Percentiles rank a stretch among this genome's conserved stretches.
Evolutionary conservation across 1,140 invertebrate genomes (phyloP).

Genomic region (Papilio polyxenes): DNA sequence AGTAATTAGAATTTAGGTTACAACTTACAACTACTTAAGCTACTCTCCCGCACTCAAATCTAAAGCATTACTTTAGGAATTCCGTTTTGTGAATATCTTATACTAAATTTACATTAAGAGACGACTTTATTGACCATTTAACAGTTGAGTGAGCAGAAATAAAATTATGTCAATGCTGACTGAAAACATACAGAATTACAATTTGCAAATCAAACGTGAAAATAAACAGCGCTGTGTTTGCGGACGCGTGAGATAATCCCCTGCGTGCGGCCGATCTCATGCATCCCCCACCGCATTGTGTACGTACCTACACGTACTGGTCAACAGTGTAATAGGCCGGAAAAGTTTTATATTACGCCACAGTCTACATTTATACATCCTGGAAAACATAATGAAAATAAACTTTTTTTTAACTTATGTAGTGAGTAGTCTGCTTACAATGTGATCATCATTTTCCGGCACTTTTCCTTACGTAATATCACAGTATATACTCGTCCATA

Average conservation of each 20-base stretch:
- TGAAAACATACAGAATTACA: neutral
- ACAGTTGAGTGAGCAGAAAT: neutral
- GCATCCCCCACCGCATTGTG: neutral
- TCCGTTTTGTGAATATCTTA: no score
- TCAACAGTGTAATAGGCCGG: neutral
- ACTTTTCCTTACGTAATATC: no score
- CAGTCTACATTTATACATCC: neutral
- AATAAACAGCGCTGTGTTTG: conserved; percentile 1
- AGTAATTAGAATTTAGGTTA: no score
- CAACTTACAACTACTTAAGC: no score
- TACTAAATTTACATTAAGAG: no score
- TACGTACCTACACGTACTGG: neutral
- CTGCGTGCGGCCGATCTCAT: neutral
- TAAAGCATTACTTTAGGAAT: no score
- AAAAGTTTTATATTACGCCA: conserved; percentile 1
- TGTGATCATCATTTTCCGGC: no score
- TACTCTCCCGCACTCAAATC: no score
- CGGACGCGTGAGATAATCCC: conserved; percentile 5
- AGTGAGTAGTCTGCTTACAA: no score
- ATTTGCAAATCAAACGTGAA: conserved; percentile 3
- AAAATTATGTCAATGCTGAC: neutral
- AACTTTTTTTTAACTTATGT: neutral
- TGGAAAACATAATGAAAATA: neutral
- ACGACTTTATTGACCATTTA: no score
- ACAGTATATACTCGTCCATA: no score